Percentiles rank a stretch among this genome's conserved stretches.
phyloP scores from a whole-genome alignment of 2,113 vertebrate genomes.

The Ivindomyrus marchei region DNA sequence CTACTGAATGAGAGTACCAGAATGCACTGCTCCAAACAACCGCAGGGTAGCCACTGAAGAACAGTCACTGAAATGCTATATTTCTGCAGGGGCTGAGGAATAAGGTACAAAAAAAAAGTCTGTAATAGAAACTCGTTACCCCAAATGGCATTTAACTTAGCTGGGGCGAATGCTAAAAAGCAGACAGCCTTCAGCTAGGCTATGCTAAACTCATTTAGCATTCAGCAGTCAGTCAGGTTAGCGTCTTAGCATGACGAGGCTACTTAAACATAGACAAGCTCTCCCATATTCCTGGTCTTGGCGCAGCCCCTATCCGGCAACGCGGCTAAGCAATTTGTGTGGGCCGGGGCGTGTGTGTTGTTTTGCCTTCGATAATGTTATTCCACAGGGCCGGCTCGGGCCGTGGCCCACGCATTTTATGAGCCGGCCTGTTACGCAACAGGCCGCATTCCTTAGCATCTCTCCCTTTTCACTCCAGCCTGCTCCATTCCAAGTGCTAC shows the following conservation, averaged over 20 bases:
- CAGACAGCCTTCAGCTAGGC: neutral
- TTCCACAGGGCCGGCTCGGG: slow-evolving; percentile 44
- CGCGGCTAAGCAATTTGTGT: slow-evolving; percentile 45
- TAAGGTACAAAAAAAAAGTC: neutral
- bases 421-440: slow-evolving; percentile 37
- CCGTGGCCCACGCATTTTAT: slow-evolving; percentile 33
- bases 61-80: neutral
- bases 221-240: neutral
- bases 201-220: neutral
- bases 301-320: neutral
- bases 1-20: neutral
- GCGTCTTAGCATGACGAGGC: neutral
- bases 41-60: neutral
- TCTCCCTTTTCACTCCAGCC: neutral
- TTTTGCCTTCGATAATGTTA: slow-evolving; percentile 63
- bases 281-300: neutral
- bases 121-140: neutral
- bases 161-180: neutral
- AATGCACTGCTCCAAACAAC: neutral
- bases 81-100: neutral
- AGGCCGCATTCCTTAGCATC: slow-evolving; percentile 14
- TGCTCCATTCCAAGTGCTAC: neutral
- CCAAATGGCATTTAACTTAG: neutral
- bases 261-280: neutral
- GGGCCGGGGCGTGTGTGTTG: slow-evolving; percentile 42